Percentiles rank a stretch among this genome's conserved stretches.
Evolutionary conservation across 2,888 invertebrate genomes (phyloP).

Genomic region (Acanthococcus lagerstroemiae): DNA sequence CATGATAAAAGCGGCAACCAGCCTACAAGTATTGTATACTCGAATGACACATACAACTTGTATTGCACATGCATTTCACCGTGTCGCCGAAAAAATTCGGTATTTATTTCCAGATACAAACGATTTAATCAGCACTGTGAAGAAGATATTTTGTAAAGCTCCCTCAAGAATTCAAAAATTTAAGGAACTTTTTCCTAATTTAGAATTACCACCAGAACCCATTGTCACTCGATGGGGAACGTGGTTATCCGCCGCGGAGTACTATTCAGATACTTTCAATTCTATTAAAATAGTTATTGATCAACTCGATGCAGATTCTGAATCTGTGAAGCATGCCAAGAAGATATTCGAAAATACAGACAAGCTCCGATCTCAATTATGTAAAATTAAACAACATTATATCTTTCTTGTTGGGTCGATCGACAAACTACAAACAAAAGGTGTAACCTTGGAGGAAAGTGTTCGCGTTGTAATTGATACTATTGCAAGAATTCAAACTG

Average conservation of each 20-base stretch:
- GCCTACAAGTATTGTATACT: constrained; percentile 37
- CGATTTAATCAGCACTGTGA: constrained; percentile 36
- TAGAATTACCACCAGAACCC: constrained; percentile 38
- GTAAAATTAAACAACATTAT: background rate
- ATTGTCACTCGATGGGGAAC: constrained; percentile 40
- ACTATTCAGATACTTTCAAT: constrained; percentile 36
- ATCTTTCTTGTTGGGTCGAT: background rate
- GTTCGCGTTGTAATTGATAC: background rate
- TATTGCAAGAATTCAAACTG: background rate
- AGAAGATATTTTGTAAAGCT: constrained; percentile 39
- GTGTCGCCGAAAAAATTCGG: constrained; percentile 38
- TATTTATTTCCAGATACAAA: constrained; percentile 36
- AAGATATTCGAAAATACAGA: background rate
- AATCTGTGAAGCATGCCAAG: background rate
- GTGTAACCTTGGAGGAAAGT: background rate
- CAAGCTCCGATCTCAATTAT: background rate
- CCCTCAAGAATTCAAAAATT: constrained; percentile 37
- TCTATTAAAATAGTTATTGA: constrained; percentile 27
- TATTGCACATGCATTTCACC: constrained; percentile 39
- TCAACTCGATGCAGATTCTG: background rate
- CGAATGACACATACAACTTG: constrained; percentile 39
- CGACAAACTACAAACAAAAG: background rate
- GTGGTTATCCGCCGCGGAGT: constrained; percentile 39
- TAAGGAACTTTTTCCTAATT: constrained; percentile 37
- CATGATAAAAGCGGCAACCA: constrained; percentile 37